These are phyloP conservation scores for Mormyrops attenuatus DNA, from an alignment of 2,797 vertebrate genomes.

Conservation along the genomic window DNA sequence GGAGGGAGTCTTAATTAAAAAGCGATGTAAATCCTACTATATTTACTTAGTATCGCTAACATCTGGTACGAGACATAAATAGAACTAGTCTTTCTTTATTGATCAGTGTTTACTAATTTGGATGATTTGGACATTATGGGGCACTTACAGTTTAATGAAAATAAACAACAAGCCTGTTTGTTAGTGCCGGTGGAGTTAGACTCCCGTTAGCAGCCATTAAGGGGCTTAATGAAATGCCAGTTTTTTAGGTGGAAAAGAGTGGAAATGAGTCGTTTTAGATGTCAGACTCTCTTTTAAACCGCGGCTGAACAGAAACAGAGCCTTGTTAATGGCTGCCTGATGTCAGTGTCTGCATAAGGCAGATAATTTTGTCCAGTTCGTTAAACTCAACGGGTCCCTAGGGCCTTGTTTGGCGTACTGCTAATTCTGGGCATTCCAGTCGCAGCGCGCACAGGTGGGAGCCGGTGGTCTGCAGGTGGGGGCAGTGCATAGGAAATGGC, in stretches of 20 bases:
- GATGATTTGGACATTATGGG: neutral
- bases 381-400: slow-evolving; percentile 9
- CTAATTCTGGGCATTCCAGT: neutral
- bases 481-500: neutral
- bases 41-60: neutral
- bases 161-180: neutral
- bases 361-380: slow-evolving; percentile 15
- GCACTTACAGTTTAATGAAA: neutral
- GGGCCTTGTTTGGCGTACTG: slow-evolving; percentile 2
- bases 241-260: neutral
- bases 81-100: neutral
- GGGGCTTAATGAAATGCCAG: neutral
- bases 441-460: neutral
- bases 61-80: neutral
- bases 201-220: neutral
- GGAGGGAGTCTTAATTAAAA: neutral
- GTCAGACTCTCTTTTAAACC: neutral
- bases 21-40: neutral
- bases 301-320: neutral
- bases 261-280: neutral
- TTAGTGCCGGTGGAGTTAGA: neutral
- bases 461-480: neutral
- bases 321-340: slow-evolving; percentile 11
- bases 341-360: neutral
- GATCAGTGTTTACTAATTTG: neutral